phyloP scores from a whole-genome alignment of 2,888 invertebrate genomes.

The Coelopa pilipes region DNA sequence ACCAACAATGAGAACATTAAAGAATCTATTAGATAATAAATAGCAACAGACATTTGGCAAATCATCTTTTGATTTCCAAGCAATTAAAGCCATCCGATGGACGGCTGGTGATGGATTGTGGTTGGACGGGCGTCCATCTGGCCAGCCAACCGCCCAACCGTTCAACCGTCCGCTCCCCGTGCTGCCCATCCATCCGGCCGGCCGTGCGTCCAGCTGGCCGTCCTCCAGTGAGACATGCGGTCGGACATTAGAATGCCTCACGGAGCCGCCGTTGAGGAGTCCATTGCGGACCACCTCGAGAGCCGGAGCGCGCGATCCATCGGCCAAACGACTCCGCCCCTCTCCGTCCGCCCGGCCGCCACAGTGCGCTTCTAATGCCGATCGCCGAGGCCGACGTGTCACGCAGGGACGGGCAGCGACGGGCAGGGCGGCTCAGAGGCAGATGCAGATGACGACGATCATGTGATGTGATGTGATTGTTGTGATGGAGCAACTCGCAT shows the following conservation, averaged over 20 bases:
- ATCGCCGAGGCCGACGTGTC: conserved; percentile 17
- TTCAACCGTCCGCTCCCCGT: background rate
- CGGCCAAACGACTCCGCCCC: conserved; percentile 1
- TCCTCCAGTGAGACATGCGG: background rate
- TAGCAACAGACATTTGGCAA: conserved; percentile 11
- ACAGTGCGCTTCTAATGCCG: conserved; percentile 24
- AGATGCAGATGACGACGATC: background rate
- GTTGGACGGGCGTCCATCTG: background rate
- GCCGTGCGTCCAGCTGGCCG: background rate
- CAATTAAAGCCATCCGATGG: background rate
- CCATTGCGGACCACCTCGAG: conserved; percentile 22
- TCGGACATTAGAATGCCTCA: background rate
- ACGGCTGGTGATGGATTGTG: too few species aligned
- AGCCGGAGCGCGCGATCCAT: conserved; percentile 6
- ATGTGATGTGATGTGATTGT: background rate
- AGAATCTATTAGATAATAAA: conserved; percentile 3
- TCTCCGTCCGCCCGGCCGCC: background rate
- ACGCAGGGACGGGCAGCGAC: background rate
- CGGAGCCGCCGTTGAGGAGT: conserved; percentile 13
- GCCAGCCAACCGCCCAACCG: background rate
- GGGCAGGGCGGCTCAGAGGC: background rate
- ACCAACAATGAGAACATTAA: background rate
- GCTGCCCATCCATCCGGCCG: background rate
- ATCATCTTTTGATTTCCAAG: conserved; percentile 14
- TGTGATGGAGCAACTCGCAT: conserved; percentile 25